Conservation (phyloP, 2,888 invertebrate genomes). For the Diaperis boleti region DNA sequence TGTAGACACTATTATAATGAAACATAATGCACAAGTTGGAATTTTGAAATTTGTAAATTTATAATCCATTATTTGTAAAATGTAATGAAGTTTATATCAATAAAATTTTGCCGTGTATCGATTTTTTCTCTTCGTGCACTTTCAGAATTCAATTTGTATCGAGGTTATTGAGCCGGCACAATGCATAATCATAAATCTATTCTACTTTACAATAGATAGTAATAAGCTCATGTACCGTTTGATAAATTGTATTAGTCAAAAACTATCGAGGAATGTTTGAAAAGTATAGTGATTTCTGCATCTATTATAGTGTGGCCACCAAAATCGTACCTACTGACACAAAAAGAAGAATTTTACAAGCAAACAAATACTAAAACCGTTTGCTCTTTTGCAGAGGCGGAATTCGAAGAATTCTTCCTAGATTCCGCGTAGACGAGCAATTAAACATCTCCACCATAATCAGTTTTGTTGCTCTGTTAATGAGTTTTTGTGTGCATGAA, state of each 20-base stretch:
- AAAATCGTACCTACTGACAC: conserved; percentile 12
- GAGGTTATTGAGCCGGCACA: conserved; percentile 2
- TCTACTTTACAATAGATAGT: conserved; percentile 44
- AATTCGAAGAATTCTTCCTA: conserved; percentile 17
- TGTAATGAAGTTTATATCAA: conserved; percentile 61
- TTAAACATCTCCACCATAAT: conserved; percentile 20
- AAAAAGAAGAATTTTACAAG: conserved; percentile 6
- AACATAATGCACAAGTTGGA: conserved; percentile 64
- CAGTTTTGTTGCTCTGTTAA: conserved; percentile 17
- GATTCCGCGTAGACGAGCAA: conserved; percentile 13
- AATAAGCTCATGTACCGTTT: conserved; percentile 46
- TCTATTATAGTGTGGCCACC: not conserved
- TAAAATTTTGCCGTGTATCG: conserved; percentile 51
- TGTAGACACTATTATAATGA: conserved; percentile 50
- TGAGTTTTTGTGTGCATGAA: conserved; percentile 27
- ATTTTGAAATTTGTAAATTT: conserved; percentile 66
- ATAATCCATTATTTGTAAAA: conserved; percentile 57
- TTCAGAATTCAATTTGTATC: not conserved
- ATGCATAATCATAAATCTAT: conserved; percentile 22
- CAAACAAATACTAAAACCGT: conserved; percentile 9
- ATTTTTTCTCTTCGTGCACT: conserved; percentile 1
- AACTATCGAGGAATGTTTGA: conserved; percentile 11
- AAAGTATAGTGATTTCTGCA: conserved; percentile 2
- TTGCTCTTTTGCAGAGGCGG: conserved; percentile 3
- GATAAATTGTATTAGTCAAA: conserved; percentile 40